Base-by-base conservation (phyloP, 1,140 invertebrate genomes). In the Drosophila kurseongensis region DNA sequence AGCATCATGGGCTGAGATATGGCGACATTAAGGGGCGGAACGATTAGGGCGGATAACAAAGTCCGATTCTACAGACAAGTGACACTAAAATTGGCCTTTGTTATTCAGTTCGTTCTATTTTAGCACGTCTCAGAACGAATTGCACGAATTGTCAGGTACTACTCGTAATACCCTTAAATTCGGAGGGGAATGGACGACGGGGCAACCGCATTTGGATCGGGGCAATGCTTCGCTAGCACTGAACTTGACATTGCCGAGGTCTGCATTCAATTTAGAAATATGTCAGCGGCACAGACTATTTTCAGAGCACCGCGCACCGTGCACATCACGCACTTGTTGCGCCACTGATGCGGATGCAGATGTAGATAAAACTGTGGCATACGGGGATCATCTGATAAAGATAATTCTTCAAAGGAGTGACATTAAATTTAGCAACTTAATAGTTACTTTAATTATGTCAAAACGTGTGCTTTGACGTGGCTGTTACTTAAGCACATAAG, bases 211-310 rank as follows among this genome's bases (percentile, higher is more conserved):
- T 32, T 74, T 45, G 56, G 14, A 42, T 59, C 38, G 83, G 65
- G 77, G 63, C 62, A 81, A 71, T 42, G 68, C 56, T 74, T 78
- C 47, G 52, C 67, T 78, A 58, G 66, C 81, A 80, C 72, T 88
- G 84, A 88, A 88, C 83, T 88, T 88, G 83, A 89, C 83, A 88
- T 89, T 88, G 68, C 44, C 66, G 76, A 63, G 63, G 71, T 69
- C 76, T 89, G 83, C 65, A 74, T 80, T 89, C 75, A 89, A 88
- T 89, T 89, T 88, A 89, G 67, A 89, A 74, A 89, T 80, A 89
- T 83, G 80, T 78, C 81, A 85, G 65, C 50, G 71, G 72, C 52
- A 75, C 54, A 56, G 40, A 60, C 72, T 88, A 83, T 83, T 88
- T 89, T 74, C 63, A 83, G 73, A 58, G 48, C 48, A 27, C 8